Base-by-base conservation (phyloP, 2,888 invertebrate genomes). In the Drosophila algonquin region DNA sequence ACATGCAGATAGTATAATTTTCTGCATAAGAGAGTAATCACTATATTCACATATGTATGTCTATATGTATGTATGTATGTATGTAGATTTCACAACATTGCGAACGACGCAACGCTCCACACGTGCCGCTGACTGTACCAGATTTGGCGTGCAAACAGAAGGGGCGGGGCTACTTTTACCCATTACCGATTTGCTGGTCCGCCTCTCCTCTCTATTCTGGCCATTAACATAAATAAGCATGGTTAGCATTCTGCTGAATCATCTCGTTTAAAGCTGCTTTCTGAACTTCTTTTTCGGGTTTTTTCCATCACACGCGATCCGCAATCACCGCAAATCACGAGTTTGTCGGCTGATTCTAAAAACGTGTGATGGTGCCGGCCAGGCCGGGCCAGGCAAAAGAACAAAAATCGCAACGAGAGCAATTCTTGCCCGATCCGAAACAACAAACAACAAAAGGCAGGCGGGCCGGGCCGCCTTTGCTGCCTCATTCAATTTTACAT, bases 341-440 rank as follows among this genome's bases (percentile, higher is more conserved):
- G 57, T 71, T 69, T 61, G 53, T 79, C 80, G 76, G 45, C 77
- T 69, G 82, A 80, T 77, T 61, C 68, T 55, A 14, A 73, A 80
- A 80, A 65, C 76, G 82, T 72, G 77, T 58, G 48, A 40, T 2
- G 2, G 40, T 14, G 6, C 14, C 7, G 14, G 40, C n/a, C 18
- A 0, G 18, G 18, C 40, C 40, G 7, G 51, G 35, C n/a, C 51
- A 57, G 72, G 62, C 44, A 50, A 48, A 50, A 55, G 45, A 53
- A 51, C 51, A 48, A 45, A 12, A 56, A 61, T 65, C 18, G 60
- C 59, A 63, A 52, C 18, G 24, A 51, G 52, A 7, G 51, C 50
- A 12, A n/a, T 24, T 40, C 53, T 63, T 62, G 56, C 46, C 46
- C 47, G 59, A 35, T 18, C 45, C 45, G 27, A 32, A 59, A 21